These are phyloP conservation scores for Xanthorhoe designata DNA, from an alignment of 2,888 invertebrate genomes.

Conservation along the genomic window DNA sequence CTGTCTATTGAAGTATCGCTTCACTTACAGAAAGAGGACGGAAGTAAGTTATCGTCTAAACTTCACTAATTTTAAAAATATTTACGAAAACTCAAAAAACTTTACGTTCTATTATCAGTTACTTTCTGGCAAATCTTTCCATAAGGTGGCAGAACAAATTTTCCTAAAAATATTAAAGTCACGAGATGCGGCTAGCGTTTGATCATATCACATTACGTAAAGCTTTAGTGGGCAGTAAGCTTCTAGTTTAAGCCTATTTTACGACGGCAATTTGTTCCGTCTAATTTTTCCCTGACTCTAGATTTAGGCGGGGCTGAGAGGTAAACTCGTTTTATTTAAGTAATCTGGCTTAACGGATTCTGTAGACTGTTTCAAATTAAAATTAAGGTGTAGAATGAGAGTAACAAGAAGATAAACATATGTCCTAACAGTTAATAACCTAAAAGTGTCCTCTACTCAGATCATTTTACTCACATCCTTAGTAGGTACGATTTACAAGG, in stretches of 20 bases:
- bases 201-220: background rate
- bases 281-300: constrained; percentile 27
- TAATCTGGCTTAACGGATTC: constrained; percentile 22
- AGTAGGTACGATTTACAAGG: no score
- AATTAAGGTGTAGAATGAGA: background rate
- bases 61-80: background rate
- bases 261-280: constrained; percentile 25
- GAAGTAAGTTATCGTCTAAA: background rate
- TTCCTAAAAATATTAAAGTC: background rate
- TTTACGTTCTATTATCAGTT: no score
- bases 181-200: background rate
- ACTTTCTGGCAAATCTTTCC: no score
- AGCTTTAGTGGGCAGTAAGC: background rate
- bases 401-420: no score
- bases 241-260: constrained; percentile 19
- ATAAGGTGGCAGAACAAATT: background rate
- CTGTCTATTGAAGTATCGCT: background rate
- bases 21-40: background rate
- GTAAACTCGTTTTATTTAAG: constrained; percentile 19
- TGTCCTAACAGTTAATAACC: no score
- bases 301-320: constrained; percentile 13
- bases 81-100: no score
- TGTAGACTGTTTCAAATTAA: constrained; percentile 1
- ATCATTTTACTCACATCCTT: no score
- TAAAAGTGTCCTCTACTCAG: no score